Evolutionary conservation across 2,113 vertebrate genomes (phyloP).

Genomic region (Apteryx mantelli): DNA sequence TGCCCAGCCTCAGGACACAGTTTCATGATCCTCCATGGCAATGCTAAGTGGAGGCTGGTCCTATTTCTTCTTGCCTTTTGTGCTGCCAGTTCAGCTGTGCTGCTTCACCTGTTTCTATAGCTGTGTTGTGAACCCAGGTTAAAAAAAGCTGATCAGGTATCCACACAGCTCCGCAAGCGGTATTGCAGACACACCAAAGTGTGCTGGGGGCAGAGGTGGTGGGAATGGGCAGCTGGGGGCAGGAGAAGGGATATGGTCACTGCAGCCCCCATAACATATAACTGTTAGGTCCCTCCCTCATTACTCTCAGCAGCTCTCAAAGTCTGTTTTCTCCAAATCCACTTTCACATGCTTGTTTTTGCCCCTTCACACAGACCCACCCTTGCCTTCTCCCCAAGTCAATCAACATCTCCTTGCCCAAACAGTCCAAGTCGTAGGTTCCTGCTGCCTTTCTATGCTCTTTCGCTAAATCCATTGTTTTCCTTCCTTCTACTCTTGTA

Average conservation of each 20-base stretch:
- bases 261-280: background rate
- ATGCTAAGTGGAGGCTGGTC: background rate
- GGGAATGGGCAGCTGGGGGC: background rate
- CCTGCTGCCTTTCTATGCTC: background rate
- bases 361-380: background rate
- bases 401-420: background rate
- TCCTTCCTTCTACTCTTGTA: background rate
- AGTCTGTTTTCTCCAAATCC: background rate
- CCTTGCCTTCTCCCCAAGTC: background rate
- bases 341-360: background rate
- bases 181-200: background rate
- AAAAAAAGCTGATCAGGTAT: background rate
- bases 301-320: background rate
- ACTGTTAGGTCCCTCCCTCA: background rate
- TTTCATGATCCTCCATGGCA: background rate
- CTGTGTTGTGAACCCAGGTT: background rate
- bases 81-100: background rate
- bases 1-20: too few species aligned
- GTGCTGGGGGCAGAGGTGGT: background rate
- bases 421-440: background rate
- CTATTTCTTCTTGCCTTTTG: background rate
- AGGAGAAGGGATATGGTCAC: background rate
- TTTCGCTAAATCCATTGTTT: background rate
- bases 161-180: background rate
- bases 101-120: background rate